phyloP scores from a whole-genome alignment of 2,797 vertebrate species.

The Scyliorhinus canicula region DNA sequence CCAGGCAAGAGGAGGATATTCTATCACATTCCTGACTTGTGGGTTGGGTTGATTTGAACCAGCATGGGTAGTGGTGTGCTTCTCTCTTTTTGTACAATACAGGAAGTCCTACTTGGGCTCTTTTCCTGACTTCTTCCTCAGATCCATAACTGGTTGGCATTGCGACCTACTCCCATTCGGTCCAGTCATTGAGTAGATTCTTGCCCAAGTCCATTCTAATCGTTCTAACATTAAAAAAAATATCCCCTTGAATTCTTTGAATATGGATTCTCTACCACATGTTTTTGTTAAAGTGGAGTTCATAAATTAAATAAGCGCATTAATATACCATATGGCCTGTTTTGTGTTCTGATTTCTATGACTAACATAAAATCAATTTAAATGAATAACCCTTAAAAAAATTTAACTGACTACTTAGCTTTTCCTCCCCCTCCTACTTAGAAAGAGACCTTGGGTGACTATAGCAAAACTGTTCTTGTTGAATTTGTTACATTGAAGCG shows the following conservation, averaged over 20 bases:
- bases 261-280: not conserved
- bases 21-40: no score
- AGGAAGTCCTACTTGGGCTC: no score
- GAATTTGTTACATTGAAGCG: not conserved
- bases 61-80: no score
- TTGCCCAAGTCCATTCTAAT: no score
- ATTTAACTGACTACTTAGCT: not conserved
- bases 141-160: no score
- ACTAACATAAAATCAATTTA: not conserved
- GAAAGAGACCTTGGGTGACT: not conserved
- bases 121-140: no score
- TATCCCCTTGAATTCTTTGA: not conserved
- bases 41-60: no score
- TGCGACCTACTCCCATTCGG: no score
- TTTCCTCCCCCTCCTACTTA: not conserved
- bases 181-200: no score
- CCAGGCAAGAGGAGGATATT: no score
- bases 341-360: not conserved
- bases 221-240: no score
- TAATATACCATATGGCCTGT: not conserved
- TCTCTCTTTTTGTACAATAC: no score
- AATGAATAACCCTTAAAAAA: not conserved
- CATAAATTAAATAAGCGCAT: not conserved
- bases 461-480: not conserved
- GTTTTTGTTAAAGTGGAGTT: not conserved